These are phyloP conservation scores for Malthinus flaveolus DNA, from an alignment of 2,888 invertebrate genomes.

Conservation along the genomic window DNA sequence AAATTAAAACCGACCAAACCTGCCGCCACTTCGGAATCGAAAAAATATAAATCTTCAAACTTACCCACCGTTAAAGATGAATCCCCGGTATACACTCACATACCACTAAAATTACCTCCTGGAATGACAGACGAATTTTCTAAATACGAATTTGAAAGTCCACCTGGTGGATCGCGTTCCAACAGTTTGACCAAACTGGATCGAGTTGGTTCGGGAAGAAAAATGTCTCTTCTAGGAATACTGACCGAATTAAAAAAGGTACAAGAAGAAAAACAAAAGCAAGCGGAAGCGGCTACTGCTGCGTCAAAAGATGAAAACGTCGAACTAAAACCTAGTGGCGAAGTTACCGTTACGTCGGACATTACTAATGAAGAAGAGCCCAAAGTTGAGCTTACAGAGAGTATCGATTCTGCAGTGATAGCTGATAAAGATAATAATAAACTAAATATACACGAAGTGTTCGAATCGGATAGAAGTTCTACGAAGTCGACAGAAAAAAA, in stretches of 20 bases:
- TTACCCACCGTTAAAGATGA: conserved; percentile 1
- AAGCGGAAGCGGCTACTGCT: neutral
- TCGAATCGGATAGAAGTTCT: conserved; percentile 9
- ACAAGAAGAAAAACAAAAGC: conserved; percentile 9
- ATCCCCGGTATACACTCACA: conserved; percentile 50
- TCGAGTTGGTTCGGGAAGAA: conserved; percentile 3
- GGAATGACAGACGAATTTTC: conserved; percentile 52
- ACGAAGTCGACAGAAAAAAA: conserved; percentile 4
- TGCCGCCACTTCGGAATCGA: neutral
- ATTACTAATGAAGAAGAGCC: neutral
- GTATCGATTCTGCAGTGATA: neutral
- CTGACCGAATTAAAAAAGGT: conserved; percentile 19
- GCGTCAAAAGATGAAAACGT: neutral
- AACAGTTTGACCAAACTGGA: conserved; percentile 13
- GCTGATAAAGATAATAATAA: conserved; percentile 12
- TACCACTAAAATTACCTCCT: conserved; percentile 51
- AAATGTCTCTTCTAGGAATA: conserved; percentile 21
- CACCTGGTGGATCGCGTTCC: conserved; percentile 5
- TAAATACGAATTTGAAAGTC: conserved; percentile 37
- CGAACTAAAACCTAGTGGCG: neutral
- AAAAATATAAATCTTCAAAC: neutral
- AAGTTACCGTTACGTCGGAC: neutral
- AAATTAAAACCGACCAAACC: conserved; percentile 6
- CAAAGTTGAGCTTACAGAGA: conserved; percentile 12
- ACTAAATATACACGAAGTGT: conserved; percentile 16